A percentile compares a stretch with the other conserved stretches of the same genome.
These are phyloP conservation scores for Cardiocondyla obscurior DNA, from an alignment of 1,140 invertebrate genomes.

Conservation along the genomic window DNA sequence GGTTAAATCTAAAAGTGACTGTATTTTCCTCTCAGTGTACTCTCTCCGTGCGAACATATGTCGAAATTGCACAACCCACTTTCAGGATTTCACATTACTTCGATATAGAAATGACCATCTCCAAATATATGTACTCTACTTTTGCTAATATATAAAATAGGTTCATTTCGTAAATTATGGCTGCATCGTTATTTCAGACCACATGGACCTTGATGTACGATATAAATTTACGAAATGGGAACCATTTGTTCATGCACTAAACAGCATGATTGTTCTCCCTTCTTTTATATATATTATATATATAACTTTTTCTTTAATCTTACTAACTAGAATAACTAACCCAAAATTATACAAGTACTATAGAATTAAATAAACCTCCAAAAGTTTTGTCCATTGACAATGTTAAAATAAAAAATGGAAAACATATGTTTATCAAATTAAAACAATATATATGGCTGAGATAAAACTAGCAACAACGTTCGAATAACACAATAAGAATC, in stretches of 20 bases:
- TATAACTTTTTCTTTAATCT: conserved; percentile 25
- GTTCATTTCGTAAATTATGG: conserved; percentile 66
- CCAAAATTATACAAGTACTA: conserved; percentile 35
- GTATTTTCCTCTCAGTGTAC: too few relatives aligned
- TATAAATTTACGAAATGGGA: conserved; percentile 59
- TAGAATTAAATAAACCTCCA: conserved; percentile 1
- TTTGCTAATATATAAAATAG: conserved; percentile 46
- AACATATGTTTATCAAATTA: background rate
- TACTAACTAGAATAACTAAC: conserved; percentile 40
- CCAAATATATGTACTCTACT: conserved; percentile 41
- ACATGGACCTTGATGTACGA: conserved; percentile 25
- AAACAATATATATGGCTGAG: conserved; percentile 18
- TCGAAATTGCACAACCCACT: conserved; percentile 41
- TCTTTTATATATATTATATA: background rate
- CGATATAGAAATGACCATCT: conserved; percentile 37
- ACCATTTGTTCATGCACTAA: conserved; percentile 30
- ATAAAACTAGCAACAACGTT: conserved; percentile 22
- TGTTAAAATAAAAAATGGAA: conserved; percentile 21
- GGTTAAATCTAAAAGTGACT: too few relatives aligned
- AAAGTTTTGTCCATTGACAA: background rate
- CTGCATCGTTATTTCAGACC: conserved; percentile 46
- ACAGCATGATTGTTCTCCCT: conserved; percentile 13
- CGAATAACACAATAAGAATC: conserved; percentile 27
- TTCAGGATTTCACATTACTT: conserved; percentile 32
- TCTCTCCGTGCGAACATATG: background rate